Evolutionary conservation across 1,140 invertebrate genomes (phyloP).

Genomic region (Solen grandis): DNA sequence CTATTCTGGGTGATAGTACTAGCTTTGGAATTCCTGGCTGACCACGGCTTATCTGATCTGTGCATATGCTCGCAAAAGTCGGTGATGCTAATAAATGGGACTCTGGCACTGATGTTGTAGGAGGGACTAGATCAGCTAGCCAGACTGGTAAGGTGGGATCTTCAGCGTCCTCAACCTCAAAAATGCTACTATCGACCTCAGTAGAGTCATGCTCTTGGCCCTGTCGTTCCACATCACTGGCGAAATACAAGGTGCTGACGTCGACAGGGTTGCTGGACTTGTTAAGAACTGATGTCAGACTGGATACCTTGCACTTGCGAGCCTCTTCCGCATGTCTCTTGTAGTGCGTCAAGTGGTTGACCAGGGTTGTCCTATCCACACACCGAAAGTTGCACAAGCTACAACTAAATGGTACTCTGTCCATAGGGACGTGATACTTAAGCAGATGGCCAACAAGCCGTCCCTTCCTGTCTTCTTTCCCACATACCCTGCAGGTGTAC

Average conservation of each 20-base stretch:
- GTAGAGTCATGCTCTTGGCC: too few relatives aligned
- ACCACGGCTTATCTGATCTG: too few relatives aligned
- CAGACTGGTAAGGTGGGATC: background rate
- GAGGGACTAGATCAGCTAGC: background rate
- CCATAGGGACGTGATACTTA: conserved; percentile 7
- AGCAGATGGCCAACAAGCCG: background rate
- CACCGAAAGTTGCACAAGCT: conserved; percentile 9
- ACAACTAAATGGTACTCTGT: background rate
- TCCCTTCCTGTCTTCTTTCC: background rate
- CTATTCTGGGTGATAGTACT: too few relatives aligned
- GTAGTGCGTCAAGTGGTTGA: background rate
- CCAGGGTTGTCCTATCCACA: background rate
- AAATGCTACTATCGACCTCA: background rate
- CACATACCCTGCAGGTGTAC: background rate
- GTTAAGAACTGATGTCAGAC: background rate
- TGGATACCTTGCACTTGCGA: background rate
- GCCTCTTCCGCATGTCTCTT: background rate
- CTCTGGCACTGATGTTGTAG: too few relatives aligned
- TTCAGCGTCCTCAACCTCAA: background rate
- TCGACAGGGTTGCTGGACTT: background rate
- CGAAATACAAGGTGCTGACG: too few relatives aligned
- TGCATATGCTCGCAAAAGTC: too few relatives aligned
- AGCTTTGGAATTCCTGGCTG: too few relatives aligned
- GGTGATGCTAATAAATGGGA: too few relatives aligned
- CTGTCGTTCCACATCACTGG: too few relatives aligned